These are phyloP conservation scores for Diabrotica balteata DNA, from an alignment of 2,888 invertebrate genomes.

Conservation along the genomic window DNA sequence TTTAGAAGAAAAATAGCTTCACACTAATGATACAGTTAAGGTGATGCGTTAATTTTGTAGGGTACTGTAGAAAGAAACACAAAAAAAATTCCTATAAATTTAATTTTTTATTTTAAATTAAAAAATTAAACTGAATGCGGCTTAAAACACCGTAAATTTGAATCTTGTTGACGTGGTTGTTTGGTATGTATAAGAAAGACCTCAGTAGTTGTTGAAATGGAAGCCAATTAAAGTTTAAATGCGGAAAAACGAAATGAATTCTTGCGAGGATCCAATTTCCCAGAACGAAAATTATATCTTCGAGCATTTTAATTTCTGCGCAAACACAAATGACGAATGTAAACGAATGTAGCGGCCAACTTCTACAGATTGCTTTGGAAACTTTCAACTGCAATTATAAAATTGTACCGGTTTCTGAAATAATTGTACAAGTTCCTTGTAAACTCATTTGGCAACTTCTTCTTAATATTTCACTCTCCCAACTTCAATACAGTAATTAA, in stretches of 20 bases:
- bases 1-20: no score
- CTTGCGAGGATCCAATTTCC: constrained; percentile 11
- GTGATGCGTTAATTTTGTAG: no score
- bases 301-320: constrained; percentile 16
- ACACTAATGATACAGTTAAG: no score
- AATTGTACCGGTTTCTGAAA: constrained; percentile 30
- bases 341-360: constrained; percentile 25
- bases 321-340: constrained; percentile 35
- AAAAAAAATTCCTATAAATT: no score
- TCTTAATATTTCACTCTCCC: constrained; percentile 29
- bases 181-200: background rate
- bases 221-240: constrained; percentile 12
- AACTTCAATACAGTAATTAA: constrained; percentile 28
- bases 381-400: constrained; percentile 34
- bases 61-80: no score
- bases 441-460: constrained; percentile 23
- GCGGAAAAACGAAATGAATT: constrained; percentile 14
- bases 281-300: constrained; percentile 17
- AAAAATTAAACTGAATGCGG: no score
- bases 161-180: background rate
- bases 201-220: background rate
- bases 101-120: no score
- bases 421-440: constrained; percentile 30
- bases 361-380: constrained; percentile 27
- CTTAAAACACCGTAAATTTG: background rate